phyloP scores from a whole-genome alignment of 2,113 vertebrate genomes.

The Hippocampus guttulatus region DNA sequence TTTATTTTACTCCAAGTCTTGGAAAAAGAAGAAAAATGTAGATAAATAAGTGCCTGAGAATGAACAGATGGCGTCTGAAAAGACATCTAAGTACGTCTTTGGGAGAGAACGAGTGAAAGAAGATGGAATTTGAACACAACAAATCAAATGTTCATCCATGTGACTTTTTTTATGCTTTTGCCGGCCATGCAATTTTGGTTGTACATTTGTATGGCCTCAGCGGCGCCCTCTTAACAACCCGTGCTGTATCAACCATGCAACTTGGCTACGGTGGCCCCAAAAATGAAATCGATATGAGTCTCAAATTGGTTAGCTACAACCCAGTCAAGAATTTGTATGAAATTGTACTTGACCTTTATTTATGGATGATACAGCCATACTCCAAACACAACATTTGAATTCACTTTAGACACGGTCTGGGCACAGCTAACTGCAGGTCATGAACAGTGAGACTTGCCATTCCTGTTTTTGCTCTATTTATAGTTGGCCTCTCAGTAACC shows the following conservation, averaged over 20 bases:
- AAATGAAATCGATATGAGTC: constrained; percentile 16
- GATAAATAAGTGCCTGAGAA: too few species aligned
- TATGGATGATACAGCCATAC: constrained; percentile 37
- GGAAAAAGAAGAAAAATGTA: too few species aligned
- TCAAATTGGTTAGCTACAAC: constrained; percentile 19
- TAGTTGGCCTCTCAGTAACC: constrained; percentile 4
- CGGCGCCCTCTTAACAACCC: too few species aligned
- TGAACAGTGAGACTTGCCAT: constrained; percentile 42
- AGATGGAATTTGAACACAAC: too few species aligned
- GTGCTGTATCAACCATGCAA: background rate
- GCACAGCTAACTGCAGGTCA: constrained; percentile 44
- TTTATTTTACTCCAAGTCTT: too few species aligned
- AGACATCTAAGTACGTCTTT: too few species aligned
- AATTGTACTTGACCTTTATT: constrained; percentile 51
- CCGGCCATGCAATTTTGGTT: too few species aligned
- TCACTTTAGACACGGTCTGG: constrained; percentile 53
- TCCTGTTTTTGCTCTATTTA: constrained; percentile 26
- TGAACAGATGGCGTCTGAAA: too few species aligned
- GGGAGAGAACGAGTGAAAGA: too few species aligned
- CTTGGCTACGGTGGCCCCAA: constrained; percentile 3
- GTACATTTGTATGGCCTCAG: too few species aligned
- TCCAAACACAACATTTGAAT: constrained; percentile 52
- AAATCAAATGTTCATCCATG: too few species aligned
- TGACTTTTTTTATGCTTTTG: too few species aligned
- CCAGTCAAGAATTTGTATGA: constrained; percentile 49